Percentiles rank a stretch among this genome's conserved stretches.
Evolutionary conservation across 2,797 vertebrate species (phyloP).

Genomic region (Adelosebastes latens): DNA sequence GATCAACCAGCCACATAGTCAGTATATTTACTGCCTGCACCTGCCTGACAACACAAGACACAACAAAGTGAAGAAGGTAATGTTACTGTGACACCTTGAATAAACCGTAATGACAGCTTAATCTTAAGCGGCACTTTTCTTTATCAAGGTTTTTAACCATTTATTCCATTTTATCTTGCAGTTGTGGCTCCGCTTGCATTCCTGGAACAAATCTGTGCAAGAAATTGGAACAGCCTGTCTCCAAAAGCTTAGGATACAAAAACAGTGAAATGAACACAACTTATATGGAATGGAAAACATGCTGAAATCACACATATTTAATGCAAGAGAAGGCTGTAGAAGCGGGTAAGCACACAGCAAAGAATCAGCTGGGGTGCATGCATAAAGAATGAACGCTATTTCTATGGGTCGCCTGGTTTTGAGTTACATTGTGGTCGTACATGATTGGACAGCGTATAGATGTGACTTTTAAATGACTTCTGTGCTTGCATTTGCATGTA

Average conservation of each 20-base stretch:
- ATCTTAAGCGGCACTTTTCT: neutral
- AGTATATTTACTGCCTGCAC: neutral
- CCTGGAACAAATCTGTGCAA: neutral
- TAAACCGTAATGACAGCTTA: neutral
- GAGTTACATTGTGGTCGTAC: neutral
- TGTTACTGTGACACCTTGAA: neutral
- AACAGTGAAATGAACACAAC: neutral
- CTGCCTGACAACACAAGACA: slow-evolving; percentile 16
- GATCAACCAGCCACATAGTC: slow-evolving; percentile 35
- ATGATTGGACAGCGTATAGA: neutral
- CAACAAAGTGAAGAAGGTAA: slow-evolving; percentile 8
- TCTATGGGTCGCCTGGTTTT: neutral
- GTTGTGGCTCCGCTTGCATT: neutral
- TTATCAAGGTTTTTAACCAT: neutral
- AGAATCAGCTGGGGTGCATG: neutral
- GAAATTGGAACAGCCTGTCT: neutral
- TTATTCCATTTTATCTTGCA: neutral
- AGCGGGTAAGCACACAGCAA: neutral
- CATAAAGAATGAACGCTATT: neutral
- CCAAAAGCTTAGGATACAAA: neutral
- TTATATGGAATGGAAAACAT: neutral
- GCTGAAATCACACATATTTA: neutral
- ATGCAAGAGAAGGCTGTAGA: neutral
- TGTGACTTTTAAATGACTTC: neutral
- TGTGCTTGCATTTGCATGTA: neutral